These are phyloP conservation scores for Melanostoma mellinum DNA, from an alignment of 2,888 invertebrate species.

Conservation along the genomic window DNA sequence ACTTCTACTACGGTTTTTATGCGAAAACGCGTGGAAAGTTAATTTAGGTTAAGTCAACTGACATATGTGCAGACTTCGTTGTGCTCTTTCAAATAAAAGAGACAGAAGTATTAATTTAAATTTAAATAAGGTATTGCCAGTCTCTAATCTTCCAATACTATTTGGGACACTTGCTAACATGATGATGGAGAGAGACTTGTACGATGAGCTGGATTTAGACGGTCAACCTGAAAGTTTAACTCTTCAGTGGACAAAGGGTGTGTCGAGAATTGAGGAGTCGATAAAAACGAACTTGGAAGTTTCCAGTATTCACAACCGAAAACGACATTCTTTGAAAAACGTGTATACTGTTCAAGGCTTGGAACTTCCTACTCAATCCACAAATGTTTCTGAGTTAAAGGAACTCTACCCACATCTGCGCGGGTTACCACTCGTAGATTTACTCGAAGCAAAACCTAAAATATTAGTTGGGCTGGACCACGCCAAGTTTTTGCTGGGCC, in stretches of 20 bases:
- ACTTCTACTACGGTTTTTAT: too few species aligned
- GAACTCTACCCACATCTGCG: conserved; percentile 13
- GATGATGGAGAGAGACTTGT: conserved; percentile 4
- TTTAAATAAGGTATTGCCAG: too few species aligned
- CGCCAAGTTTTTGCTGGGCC: not conserved
- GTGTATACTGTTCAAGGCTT: conserved; percentile 6
- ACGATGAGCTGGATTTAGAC: not conserved
- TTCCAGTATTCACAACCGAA: not conserved
- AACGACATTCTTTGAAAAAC: conserved; percentile 17
- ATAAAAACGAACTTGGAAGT: not conserved
- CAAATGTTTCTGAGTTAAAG: not conserved
- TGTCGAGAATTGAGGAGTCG: not conserved
- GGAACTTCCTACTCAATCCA: conserved; percentile 2
- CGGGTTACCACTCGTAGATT: not conserved
- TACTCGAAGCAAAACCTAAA: conserved; percentile 11
- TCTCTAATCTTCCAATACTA: too few species aligned
- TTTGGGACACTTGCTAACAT: too few species aligned
- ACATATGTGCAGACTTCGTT: too few species aligned
- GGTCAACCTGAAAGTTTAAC: not conserved
- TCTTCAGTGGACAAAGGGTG: not conserved
- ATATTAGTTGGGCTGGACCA: conserved; percentile 14
- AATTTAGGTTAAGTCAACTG: too few species aligned
- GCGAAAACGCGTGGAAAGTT: too few species aligned
- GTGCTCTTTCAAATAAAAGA: too few species aligned
- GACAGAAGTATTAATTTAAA: too few species aligned